Evolutionary conservation across 1,140 invertebrate species (phyloP).

Genomic region (Caenorhabditis tropicalis): DNA sequence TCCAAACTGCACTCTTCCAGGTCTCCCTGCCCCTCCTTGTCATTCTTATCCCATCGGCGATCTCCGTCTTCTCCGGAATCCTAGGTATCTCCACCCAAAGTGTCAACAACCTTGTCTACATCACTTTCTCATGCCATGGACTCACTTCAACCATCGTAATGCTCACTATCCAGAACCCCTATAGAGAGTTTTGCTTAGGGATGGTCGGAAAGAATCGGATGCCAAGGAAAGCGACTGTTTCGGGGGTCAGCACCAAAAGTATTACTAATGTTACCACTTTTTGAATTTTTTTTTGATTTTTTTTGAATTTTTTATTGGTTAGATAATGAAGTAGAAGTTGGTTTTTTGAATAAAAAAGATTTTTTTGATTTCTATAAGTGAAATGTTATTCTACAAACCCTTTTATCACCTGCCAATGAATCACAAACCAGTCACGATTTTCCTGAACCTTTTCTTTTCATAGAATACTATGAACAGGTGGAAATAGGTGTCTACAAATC

Average conservation of each 20-base stretch:
- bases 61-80: background rate
- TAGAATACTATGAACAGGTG: too few relatives aligned
- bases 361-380: too few relatives aligned
- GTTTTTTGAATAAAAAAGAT: too few relatives aligned
- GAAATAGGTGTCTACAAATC: too few relatives aligned
- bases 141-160: background rate
- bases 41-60: background rate
- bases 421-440: too few relatives aligned
- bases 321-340: too few relatives aligned
- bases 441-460: too few relatives aligned
- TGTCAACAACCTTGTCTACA: conserved; percentile 6
- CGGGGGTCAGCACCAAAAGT: background rate
- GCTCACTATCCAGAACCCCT: background rate
- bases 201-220: background rate
- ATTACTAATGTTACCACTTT: background rate
- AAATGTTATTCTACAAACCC: too few relatives aligned
- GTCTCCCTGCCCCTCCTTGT: background rate
- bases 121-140: conserved; percentile 7
- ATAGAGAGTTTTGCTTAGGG: background rate
- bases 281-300: background rate
- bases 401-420: too few relatives aligned
- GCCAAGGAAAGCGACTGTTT: background rate
- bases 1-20: background rate
- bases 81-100: conserved; percentile 2
- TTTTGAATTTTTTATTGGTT: too few relatives aligned